Base-by-base conservation (phyloP, 2,113 vertebrate species). In the Oreochromis spilurus region DNA sequence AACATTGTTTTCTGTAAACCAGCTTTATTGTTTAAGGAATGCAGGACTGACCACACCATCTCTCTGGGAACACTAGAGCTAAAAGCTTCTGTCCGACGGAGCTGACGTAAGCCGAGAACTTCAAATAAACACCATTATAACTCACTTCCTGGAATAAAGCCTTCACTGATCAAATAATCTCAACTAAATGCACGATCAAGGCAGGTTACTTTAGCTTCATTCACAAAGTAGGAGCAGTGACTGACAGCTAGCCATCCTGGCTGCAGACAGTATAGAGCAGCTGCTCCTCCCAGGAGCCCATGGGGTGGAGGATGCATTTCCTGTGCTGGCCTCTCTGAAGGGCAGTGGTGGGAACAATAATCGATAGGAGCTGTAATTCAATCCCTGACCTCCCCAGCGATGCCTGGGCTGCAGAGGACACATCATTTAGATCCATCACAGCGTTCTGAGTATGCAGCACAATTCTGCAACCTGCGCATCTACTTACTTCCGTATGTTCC, bases 351-450 rank as follows among this genome's bases (percentile, higher is more conserved):
- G 92, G 87, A 93, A 91, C 85, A 93, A 93, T 91, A 95, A 95
- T 96, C 93, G 86, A 96, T 96, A 86, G 5, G 75, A 87, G 89
- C 90, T 89, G 95, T 93, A 96, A 95, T 95, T 94, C 91, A 91
- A 94, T 93, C 91, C 91, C 91, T 91, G 93, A 93, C 93, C 93
- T 95, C 94, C 83, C 90, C 79, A 21, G 53, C 86, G 88, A 57
- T 86, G 90, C 91, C 85, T 82, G 84, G 67, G 90, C 85, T 81
- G 86, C 88, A 94, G 87, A 95, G 94, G 95, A 95, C 92, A 87
- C 10, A 14, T 84, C 91, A 91, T 87, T 88, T 86, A 89, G 82
- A 91, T 88, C 88, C 89, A 90, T 87, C 87, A 84, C 78, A 77
- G 83, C 57, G 82, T 81, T 81, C 40, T 78, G 81, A 52, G 81